Base-by-base conservation (phyloP, 2,797 vertebrate species). In the Melanotaenia maccullochi region DNA sequence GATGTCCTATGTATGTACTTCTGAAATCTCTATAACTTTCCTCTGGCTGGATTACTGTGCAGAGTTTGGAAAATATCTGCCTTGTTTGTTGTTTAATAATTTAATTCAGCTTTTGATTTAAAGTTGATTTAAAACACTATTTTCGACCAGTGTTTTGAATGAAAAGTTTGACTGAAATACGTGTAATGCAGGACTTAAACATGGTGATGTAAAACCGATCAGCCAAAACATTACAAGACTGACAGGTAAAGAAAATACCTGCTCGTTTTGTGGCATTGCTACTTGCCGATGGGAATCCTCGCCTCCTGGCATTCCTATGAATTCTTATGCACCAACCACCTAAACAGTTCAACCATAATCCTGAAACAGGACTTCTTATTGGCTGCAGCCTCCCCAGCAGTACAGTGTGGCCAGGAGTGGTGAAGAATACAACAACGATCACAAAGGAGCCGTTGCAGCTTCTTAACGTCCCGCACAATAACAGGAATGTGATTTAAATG, bases 1-100 rank as follows among this genome's bases (percentile, higher is more conserved):
- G 24, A 28, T 55, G 52, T 28, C 24, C 28, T 55, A 55, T 55
- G 5, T 14, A 55, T 55, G 20, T n/a, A 20, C 67, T 40, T 60
- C 69, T 73, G 42, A 73, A 73, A 76, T 18, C 58, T 73, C 51
- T 54, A 58, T 28, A 36, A 24, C 71, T 76, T 74, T 65, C 63
- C 56, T 67, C 58, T 38, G 51, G 65, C 40, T 77, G 44, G 52
- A 65, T 28, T 68, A 70, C 73, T 78, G 66, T 62, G 22, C 60
- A 57, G 51, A 33, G 36, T 33, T 9, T 68, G 47, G 72, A 73
- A 78, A 76, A 40, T 24, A 33, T 71, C 28, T 40, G 5, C 5
- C 14, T 54, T 64, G 9, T 59, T 82, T 1, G 24, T 71, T 49
- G 57, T 49, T 49, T 38, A 59, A 60, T 9, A 14, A 42, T 69